A percentile compares a stretch with the other conserved stretches of the same genome.
phyloP scores from a whole-genome alignment of 2,113 vertebrate genomes.

The Crocuta crocuta region DNA sequence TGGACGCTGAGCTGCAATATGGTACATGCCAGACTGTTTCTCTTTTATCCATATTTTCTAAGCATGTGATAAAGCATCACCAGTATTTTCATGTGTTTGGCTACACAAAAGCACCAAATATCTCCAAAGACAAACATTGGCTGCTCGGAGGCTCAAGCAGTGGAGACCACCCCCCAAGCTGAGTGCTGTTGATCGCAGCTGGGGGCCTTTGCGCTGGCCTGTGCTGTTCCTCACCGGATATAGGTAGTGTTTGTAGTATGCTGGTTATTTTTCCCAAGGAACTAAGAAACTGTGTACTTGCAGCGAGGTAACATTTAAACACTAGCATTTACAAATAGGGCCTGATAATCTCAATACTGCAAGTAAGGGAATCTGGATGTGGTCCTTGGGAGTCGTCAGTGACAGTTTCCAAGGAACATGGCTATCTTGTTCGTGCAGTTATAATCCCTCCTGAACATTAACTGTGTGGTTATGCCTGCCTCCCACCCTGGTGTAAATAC shows the following conservation, averaged over 20 bases:
- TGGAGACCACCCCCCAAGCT: rapidly evolving
- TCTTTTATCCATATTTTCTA: not conserved
- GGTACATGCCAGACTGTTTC: not conserved
- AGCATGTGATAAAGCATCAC: not conserved
- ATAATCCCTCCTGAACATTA: not conserved
- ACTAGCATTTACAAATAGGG: slow-evolving; percentile 21
- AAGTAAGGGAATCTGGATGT: slow-evolving; percentile 48
- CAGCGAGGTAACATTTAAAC: slow-evolving; percentile 16
- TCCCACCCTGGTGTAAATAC: slow-evolving; percentile 63
- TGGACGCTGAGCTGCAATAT: not conserved
- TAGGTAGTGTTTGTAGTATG: not conserved
- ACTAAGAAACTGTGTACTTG: not conserved
- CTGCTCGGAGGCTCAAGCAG: not conserved
- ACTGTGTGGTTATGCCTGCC: slow-evolving; percentile 41
- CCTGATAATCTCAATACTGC: not conserved
- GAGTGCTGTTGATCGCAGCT: not conserved
- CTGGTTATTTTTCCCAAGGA: not conserved
- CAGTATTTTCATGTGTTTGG: not conserved
- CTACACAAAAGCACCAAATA: not conserved
- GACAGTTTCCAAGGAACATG: slow-evolving; percentile 65
- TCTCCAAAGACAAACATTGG: not conserved
- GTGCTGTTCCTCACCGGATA: not conserved
- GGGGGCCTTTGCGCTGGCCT: rapidly evolving
- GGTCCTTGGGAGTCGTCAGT: slow-evolving; percentile 50
- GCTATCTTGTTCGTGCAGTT: slow-evolving; percentile 60